Conservation (phyloP, 2,888 invertebrate species). For the Xylota segnis region DNA sequence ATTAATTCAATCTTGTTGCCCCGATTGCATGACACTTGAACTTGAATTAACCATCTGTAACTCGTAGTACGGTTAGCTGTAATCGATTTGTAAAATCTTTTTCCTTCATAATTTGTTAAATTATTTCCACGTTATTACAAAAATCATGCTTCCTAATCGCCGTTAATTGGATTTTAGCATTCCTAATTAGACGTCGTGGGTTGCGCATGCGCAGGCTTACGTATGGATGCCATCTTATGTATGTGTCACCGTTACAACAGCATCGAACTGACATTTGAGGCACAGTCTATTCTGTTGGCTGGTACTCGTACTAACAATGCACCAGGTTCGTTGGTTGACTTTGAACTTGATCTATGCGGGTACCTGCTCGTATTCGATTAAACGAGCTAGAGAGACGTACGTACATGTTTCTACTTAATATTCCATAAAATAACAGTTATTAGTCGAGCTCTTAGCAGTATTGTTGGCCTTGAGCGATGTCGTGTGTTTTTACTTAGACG, state of each 20-base stretch:
- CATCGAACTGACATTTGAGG: slow-evolving; percentile 62
- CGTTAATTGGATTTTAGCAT: slow-evolving; percentile 64
- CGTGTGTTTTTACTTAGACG: slow-evolving; percentile 15
- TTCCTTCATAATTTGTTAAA: slow-evolving; percentile 15
- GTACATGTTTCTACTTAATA: slow-evolving; percentile 20
- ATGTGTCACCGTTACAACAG: slow-evolving; percentile 25
- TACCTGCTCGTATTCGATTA: slow-evolving; percentile 43
- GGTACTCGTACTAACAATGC: slow-evolving; percentile 23
- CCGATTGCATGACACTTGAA: slow-evolving; percentile 60
- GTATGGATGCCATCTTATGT: slow-evolving; percentile 35
- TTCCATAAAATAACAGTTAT: slow-evolving; percentile 62
- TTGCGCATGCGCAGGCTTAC: slow-evolving; percentile 25
- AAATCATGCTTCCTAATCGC: slow-evolving; percentile 9
- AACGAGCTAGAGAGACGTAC: neutral
- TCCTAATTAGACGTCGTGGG: slow-evolving; percentile 53
- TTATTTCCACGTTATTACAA: slow-evolving; percentile 18
- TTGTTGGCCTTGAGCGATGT: slow-evolving; percentile 38
- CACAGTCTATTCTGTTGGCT: slow-evolving; percentile 10
- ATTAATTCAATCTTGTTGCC: slow-evolving; percentile 48
- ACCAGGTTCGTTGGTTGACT: slow-evolving; percentile 70
- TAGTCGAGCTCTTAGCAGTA: slow-evolving; percentile 21
- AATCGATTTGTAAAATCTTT: neutral
- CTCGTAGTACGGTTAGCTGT: neutral
- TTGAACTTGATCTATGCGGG: slow-evolving; percentile 69
- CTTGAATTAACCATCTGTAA: slow-evolving; percentile 53